A percentile compares a stretch with the other conserved stretches of the same genome.
Evolutionary conservation across 2,888 invertebrate genomes (phyloP).

Genomic region (Caenorhabditis japonica): DNA sequence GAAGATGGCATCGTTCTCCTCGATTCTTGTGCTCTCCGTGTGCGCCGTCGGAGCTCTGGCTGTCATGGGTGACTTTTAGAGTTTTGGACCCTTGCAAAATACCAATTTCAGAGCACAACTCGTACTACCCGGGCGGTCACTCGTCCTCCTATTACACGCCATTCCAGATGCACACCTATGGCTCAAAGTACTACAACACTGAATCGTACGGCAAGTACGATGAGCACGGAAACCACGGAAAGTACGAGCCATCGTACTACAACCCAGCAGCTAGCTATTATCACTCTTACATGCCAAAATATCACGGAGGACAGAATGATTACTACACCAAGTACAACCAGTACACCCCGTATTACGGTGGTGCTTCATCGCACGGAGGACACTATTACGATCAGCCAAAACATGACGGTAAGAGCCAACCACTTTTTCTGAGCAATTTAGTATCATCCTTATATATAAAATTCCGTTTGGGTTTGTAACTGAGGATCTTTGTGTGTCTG

Average conservation of each 20-base stretch:
- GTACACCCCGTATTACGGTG: constrained; percentile 48
- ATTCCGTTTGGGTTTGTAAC: neutral
- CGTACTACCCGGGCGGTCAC: constrained; percentile 49
- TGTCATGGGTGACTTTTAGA: constrained; percentile 32
- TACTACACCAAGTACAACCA: constrained; percentile 41
- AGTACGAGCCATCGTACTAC: constrained; percentile 42
- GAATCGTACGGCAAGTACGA: constrained; percentile 52
- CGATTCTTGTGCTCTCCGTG: constrained; percentile 34
- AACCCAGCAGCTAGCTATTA: constrained; percentile 46
- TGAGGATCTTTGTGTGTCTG: no score
- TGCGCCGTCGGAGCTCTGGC: constrained; percentile 39
- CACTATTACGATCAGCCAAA: constrained; percentile 45
- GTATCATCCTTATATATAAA: no score
- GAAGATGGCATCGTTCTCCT: constrained; percentile 35
- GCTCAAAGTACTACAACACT: constrained; percentile 49
- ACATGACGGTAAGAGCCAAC: constrained; percentile 25
- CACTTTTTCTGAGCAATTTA: neutral
- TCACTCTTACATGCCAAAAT: constrained; percentile 50
- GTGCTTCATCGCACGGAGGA: constrained; percentile 8
- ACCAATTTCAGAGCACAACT: constrained; percentile 27
- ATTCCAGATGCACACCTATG: constrained; percentile 42
- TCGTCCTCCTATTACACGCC: constrained; percentile 44
- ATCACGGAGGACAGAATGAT: constrained; percentile 42
- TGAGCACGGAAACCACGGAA: constrained; percentile 39
- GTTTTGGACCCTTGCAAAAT: neutral